Percentiles rank a stretch among this genome's conserved stretches.
Conservation (phyloP, 2,888 invertebrate genomes). For the Polyommatus icarus region DNA sequence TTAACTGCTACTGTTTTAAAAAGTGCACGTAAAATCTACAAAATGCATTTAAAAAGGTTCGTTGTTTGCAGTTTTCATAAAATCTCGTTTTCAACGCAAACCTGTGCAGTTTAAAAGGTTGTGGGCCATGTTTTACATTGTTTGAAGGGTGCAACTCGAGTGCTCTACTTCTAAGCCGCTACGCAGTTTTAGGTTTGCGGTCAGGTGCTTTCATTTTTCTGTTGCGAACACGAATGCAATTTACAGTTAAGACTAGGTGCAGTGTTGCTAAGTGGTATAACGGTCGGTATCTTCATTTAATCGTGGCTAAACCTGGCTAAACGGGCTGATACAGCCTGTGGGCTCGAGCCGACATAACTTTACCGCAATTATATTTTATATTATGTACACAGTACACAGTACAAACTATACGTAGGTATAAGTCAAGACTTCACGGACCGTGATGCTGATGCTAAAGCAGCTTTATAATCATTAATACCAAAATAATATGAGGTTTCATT, state of each 20-base stretch:
- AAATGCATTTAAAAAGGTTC: not conserved
- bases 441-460: not conserved
- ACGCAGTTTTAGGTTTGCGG: conserved; percentile 9
- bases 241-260: conserved; percentile 20
- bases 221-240: conserved; percentile 13
- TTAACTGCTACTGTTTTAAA: not conserved
- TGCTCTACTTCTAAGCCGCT: not conserved
- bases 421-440: not conserved
- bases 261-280: conserved; percentile 10
- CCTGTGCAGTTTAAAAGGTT: conserved; percentile 5
- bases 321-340: not conserved
- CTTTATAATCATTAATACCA: not conserved
- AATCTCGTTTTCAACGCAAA: conserved; percentile 13
- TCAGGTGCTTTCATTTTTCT: conserved; percentile 10
- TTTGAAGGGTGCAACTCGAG: conserved; percentile 19
- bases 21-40: not conserved
- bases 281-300: conserved; percentile 14
- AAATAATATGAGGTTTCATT: too few relatives aligned
- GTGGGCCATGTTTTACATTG: conserved; percentile 16
- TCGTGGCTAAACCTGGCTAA: conserved; percentile 2
- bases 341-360: not conserved
- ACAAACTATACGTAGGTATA: not conserved
- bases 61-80: conserved; percentile 7
- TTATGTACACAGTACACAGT: not conserved
- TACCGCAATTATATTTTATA: conserved; percentile 4